A percentile compares a stretch with the other conserved stretches of the same genome.
These are phyloP conservation scores for Isichthys henryi DNA, from an alignment of 2,113 vertebrate genomes.

Conservation along the genomic window DNA sequence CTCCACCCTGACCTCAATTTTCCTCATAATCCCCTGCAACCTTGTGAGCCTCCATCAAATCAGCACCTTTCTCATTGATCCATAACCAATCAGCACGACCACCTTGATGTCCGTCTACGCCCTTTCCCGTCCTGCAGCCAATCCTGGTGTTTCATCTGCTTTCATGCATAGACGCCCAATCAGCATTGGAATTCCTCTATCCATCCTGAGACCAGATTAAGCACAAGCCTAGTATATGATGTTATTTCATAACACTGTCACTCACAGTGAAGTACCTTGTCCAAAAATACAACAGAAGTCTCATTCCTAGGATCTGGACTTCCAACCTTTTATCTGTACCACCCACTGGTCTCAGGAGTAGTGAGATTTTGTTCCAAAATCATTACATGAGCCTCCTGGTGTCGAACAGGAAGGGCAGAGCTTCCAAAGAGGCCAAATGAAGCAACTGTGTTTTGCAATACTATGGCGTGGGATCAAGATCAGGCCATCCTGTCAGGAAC, in stretches of 20 bases:
- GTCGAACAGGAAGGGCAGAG: background rate
- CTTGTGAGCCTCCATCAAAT: background rate
- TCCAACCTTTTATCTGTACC: background rate
- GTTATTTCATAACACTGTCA: background rate
- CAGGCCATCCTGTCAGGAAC: background rate
- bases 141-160: background rate
- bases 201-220: background rate
- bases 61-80: background rate
- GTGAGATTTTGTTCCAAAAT: background rate
- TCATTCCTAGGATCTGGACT: background rate
- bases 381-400: background rate
- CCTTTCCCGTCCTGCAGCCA: background rate
- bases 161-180: background rate
- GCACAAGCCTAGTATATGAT: background rate
- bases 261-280: background rate
- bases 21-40: background rate
- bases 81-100: background rate
- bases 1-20: background rate
- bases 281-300: background rate
- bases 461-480: background rate
- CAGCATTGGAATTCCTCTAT: background rate
- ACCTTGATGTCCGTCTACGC: background rate
- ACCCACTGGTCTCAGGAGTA: background rate
- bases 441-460: background rate
- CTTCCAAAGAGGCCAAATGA: background rate